phyloP scores from a whole-genome alignment of 92 coral and sea anemone species.

The Phenganax marumi region DNA sequence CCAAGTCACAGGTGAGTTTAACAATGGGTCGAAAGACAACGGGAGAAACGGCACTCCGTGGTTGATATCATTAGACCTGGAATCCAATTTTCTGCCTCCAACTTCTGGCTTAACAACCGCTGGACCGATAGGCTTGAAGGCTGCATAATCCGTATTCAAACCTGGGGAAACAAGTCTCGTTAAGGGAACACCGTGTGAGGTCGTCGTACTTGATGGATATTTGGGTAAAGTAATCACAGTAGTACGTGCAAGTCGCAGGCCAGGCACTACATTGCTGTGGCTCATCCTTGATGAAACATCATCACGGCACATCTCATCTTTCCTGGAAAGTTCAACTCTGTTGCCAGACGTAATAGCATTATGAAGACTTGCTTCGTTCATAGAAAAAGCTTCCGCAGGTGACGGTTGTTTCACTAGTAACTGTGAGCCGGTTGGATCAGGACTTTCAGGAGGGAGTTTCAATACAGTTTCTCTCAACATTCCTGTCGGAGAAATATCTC shows the following conservation, averaged over 20 bases:
- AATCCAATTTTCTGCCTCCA: slow-evolving; percentile 1
- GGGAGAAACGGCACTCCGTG: slow-evolving; percentile 27
- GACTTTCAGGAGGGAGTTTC: slow-evolving; percentile 38
- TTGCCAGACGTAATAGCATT: slow-evolving; percentile 11
- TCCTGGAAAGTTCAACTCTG: slow-evolving; percentile 21
- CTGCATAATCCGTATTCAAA: background rate
- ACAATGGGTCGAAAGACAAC: slow-evolving; percentile 21
- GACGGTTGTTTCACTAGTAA: background rate
- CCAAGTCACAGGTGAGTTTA: slow-evolving; percentile 33
- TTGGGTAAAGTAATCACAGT: slow-evolving; percentile 38
- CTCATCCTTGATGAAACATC: background rate
- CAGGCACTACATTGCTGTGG: slow-evolving; percentile 19
- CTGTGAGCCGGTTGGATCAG: slow-evolving; percentile 22
- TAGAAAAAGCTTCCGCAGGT: slow-evolving; percentile 23
- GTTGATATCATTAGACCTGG: slow-evolving; percentile 11
- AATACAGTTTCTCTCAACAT: slow-evolving; percentile 34
- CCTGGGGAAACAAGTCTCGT: slow-evolving; percentile 12
- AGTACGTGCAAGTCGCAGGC: slow-evolving; percentile 30
- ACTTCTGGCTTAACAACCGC: slow-evolving; percentile 21
- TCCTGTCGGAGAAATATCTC: slow-evolving; percentile 42
- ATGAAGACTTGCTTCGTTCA: slow-evolving; percentile 18
- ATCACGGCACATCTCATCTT: background rate
- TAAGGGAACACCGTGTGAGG: slow-evolving; percentile 1
- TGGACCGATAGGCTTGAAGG: slow-evolving; percentile 36
- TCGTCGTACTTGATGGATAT: slow-evolving; percentile 27